Percentiles rank a stretch among this genome's conserved stretches.
phyloP scores from a whole-genome alignment of 2,888 invertebrate genomes.

The Nebria salina region DNA sequence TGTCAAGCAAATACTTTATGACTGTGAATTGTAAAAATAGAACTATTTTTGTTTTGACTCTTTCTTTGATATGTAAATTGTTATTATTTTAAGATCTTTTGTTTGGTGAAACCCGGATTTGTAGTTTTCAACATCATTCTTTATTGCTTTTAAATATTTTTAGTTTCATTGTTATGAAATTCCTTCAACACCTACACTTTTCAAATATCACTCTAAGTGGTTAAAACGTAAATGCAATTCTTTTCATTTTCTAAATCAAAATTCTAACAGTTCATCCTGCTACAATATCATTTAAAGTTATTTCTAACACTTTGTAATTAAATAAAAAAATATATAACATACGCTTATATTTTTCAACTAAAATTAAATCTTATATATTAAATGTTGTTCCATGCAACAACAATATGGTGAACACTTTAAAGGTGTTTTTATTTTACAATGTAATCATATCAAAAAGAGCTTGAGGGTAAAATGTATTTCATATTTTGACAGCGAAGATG shows the following conservation, averaged over 20 bases:
- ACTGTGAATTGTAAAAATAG: constrained; percentile 2
- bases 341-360: too few species aligned
- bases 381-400: not conserved
- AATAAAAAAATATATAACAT: too few species aligned
- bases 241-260: too few species aligned
- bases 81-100: constrained; percentile 6
- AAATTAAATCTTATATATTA: too few species aligned
- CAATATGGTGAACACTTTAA: not conserved
- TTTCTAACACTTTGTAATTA: too few species aligned
- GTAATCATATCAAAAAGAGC: not conserved
- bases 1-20: constrained; percentile 7
- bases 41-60: not conserved
- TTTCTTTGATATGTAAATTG: not conserved
- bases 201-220: not conserved
- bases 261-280: too few species aligned
- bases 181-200: not conserved
- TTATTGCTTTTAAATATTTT: not conserved
- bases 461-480: constrained; percentile 24
- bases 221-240: not conserved
- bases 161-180: not conserved
- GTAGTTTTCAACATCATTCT: constrained; percentile 6
- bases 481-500: constrained; percentile 29
- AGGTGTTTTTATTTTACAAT: not conserved
- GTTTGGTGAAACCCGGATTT: constrained; percentile 13
- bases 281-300: too few species aligned